Evolutionary conservation across 2,888 invertebrate genomes (phyloP), one percentile per base, ranked within the genome.

Genomic region (Ormia ochracea): DNA sequence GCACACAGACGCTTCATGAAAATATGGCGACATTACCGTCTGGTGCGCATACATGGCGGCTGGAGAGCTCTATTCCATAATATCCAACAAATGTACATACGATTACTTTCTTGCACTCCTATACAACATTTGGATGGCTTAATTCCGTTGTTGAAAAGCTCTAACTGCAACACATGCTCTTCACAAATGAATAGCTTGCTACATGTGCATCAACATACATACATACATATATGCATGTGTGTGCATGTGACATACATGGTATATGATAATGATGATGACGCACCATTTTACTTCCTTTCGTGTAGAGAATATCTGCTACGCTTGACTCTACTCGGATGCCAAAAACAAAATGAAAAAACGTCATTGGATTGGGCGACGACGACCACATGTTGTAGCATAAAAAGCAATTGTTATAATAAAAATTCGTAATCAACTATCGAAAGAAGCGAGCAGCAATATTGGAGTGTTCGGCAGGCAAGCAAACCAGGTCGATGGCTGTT

Each of bases 381-480:
- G 59, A 74, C 58, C 58, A n/a, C n/a, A 31, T 48, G 50, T 26
- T 33, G 41, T 50, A 43, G 33, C 52, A 38, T 41, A n/a, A 41
- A 43, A 17, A 68, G 17, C 23, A 33, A 66, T 33, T 33, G 33
- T 28, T 48, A 28, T 21, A 41, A 21, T 31, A 41, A 50, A 69
- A 66, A 59, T 50, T 50, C 52, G 54, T 63, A 73, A 73, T 78
- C 61, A 78, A 68, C 68, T 68, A 61, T 78, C 63, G 41, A 56
- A 38, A 31, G 26, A 36, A 73, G 61, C 78, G 61, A 66, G 33
- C 56, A 50, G 65, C 56, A 69, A 19, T 52, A 66, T 21, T 45
- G 31, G 10, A 5, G n/a, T 10, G 17, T 54, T 17, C 21, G 54
- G 2, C 48, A 45, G 23, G 9, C 38, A 41, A 61, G 17, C 45